phyloP scores from a whole-genome alignment of 2,797 vertebrate genomes.

The Platalea minor region DNA sequence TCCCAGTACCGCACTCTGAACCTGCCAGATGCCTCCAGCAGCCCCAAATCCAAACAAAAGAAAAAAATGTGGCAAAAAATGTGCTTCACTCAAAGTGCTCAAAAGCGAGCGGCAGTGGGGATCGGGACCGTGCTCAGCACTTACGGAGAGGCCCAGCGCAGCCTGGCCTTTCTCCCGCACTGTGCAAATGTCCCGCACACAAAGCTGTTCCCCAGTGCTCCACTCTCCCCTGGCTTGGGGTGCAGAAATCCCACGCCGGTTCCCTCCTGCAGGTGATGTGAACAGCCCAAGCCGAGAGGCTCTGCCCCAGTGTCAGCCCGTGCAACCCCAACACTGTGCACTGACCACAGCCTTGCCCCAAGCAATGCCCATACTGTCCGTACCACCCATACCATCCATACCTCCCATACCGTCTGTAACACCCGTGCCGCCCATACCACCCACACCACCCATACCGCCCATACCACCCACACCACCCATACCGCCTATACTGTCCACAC shows the following conservation, averaged over 20 bases:
- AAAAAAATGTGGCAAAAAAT: not conserved
- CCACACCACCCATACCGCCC: not conserved
- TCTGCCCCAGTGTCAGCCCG: not conserved
- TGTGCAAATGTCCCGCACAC: not conserved
- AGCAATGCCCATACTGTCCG: accelerated
- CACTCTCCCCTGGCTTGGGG: accelerated
- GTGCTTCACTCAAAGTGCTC: not conserved
- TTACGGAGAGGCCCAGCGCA: not conserved
- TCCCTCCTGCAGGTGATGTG: too few species aligned
- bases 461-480: not conserved
- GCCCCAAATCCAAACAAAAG: not conserved
- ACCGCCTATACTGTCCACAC: not conserved
- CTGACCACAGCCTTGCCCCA: accelerated
- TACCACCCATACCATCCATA: not conserved
- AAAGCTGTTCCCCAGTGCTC: not conserved
- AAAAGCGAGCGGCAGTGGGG: not conserved
- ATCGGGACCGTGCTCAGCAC: not conserved
- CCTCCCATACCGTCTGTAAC: too few species aligned
- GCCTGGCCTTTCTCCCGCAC: not conserved
- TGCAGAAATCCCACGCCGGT: not conserved
- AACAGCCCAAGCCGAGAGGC: accelerated
- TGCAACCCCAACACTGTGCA: not conserved
- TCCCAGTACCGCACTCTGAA: not conserved
- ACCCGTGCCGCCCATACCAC: too few species aligned
- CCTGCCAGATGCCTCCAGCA: not conserved